phyloP scores from a whole-genome alignment of 2,888 invertebrate genomes.

The Sepioteuthis lessoniana region DNA sequence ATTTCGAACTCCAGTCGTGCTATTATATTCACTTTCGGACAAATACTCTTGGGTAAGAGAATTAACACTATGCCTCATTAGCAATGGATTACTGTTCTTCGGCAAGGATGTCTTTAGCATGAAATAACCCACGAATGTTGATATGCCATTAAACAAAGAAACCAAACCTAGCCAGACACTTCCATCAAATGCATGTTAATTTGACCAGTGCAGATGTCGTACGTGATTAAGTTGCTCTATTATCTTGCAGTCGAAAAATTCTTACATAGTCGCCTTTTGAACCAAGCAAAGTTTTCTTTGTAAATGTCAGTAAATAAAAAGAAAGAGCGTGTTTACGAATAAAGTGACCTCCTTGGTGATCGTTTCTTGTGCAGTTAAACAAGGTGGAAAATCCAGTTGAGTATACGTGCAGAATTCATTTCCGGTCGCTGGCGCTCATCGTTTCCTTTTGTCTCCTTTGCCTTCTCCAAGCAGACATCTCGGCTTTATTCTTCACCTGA shows the following conservation, averaged over 20 bases:
- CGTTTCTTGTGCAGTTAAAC: background rate
- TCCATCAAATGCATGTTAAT: background rate
- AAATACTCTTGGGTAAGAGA: no score
- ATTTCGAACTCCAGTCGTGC: no score
- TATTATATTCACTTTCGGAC: no score
- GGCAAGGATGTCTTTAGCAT: no score
- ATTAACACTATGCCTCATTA: no score
- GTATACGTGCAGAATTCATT: background rate
- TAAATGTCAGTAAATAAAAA: background rate
- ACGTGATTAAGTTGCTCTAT: background rate
- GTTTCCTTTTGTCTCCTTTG: background rate
- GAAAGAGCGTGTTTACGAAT: background rate
- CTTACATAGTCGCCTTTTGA: background rate
- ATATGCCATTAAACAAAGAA: no score
- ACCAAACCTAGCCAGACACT: no score
- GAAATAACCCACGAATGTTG: no score
- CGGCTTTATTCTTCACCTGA: background rate
- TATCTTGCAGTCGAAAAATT: background rate
- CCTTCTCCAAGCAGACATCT: background rate
- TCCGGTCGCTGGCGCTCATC: background rate
- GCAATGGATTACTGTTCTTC: no score
- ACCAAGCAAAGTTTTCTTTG: background rate
- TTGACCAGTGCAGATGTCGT: background rate
- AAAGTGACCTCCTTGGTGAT: background rate
- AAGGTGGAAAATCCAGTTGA: background rate